A percentile compares a stretch with the other conserved stretches of the same genome.
Conservation (phyloP, 2,113 vertebrate genomes). For the Sula dactylatra region DNA sequence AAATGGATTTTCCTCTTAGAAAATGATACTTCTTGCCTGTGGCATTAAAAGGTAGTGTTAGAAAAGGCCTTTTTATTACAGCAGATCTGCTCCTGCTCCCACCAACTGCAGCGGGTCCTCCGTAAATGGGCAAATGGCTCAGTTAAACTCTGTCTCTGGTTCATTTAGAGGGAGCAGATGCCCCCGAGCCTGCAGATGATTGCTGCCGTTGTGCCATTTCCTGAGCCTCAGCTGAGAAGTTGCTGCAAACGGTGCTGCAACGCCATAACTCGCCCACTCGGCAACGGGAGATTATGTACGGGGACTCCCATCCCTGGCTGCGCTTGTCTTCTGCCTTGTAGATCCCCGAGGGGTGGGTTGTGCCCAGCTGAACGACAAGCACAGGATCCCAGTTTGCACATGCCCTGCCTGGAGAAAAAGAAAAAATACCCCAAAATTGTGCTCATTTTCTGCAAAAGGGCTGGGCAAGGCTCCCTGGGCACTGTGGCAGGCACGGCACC, state of each 20-base stretch:
- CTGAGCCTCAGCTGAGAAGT: background rate
- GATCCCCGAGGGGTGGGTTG: background rate
- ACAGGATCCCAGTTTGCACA: background rate
- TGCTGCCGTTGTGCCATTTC: background rate
- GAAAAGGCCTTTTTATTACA: background rate
- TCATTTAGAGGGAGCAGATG: background rate
- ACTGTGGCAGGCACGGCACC: background rate
- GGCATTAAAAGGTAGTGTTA: background rate
- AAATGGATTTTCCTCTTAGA: background rate
- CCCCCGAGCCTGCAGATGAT: background rate
- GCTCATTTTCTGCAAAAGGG: background rate
- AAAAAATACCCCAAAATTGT: background rate
- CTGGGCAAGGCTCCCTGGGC: background rate
- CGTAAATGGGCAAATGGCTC: background rate
- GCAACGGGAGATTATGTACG: fast-evolving
- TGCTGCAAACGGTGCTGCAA: background rate
- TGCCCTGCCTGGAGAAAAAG: background rate
- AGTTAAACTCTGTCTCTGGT: fast-evolving
- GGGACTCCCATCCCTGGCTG: background rate
- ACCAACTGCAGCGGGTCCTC: fast-evolving
- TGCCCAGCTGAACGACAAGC: background rate
- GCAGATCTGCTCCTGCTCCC: background rate
- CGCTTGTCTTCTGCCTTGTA: fast-evolving
- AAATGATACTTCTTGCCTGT: background rate
- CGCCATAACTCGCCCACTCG: fast-evolving